phyloP scores from a whole-genome alignment of 1,140 invertebrate genomes.

The Asobara japonica region DNA sequence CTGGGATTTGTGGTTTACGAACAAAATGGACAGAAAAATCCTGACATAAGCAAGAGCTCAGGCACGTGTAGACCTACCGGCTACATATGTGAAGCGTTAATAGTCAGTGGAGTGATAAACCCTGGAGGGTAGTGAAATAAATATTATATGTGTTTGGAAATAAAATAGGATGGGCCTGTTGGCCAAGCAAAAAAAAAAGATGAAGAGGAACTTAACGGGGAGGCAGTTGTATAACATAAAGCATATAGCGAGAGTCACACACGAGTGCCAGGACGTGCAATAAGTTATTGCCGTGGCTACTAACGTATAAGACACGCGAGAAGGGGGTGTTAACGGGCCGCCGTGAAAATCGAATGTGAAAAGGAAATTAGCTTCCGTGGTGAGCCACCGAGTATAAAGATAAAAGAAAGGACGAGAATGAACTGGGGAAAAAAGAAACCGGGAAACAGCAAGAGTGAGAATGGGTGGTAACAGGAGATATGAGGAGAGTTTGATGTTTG shows the following conservation, averaged over 20 bases:
- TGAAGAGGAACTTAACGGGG: neutral
- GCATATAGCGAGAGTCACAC: neutral
- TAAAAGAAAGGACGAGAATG: slow-evolving; percentile 20
- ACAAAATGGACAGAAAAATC: neutral
- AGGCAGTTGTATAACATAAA: slow-evolving; percentile 1
- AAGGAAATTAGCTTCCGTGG: slow-evolving; percentile 56
- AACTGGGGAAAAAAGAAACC: neutral
- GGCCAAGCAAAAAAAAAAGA: slow-evolving; percentile 6
- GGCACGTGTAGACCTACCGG: no score
- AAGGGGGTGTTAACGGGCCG: slow-evolving; percentile 44
- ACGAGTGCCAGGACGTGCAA: slow-evolving; percentile 36
- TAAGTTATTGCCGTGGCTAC: slow-evolving; percentile 48
- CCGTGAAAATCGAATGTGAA: slow-evolving; percentile 59
- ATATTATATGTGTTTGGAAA: slow-evolving; percentile 39
- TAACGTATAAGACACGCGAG: slow-evolving; percentile 16
- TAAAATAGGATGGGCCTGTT: slow-evolving; percentile 31
- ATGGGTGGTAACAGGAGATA: neutral
- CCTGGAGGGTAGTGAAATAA: slow-evolving; percentile 37
- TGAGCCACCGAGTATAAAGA: slow-evolving; percentile 27
- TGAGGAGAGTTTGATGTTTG: slow-evolving; percentile 18
- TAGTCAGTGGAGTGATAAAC: slow-evolving; percentile 30
- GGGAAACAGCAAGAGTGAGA: neutral
- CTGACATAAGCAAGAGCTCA: neutral
- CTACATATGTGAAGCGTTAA: slow-evolving; percentile 17
- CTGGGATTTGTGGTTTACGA: neutral